These are phyloP conservation scores for Pheosia tremula DNA, from an alignment of 2,888 invertebrate species.

Conservation along the genomic window DNA sequence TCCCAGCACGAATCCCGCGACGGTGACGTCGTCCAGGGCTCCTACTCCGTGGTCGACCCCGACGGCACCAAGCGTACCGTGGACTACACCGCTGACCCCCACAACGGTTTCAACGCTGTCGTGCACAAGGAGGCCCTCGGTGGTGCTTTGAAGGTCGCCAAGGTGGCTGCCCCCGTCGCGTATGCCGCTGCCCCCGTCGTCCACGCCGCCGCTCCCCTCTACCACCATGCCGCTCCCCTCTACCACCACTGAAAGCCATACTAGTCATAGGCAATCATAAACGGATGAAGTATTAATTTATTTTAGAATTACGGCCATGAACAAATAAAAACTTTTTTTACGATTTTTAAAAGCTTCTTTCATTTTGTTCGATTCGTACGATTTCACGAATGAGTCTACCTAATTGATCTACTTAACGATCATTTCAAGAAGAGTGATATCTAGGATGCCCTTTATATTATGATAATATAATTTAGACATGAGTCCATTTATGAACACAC, in stretches of 20 bases:
- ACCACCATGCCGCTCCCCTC: constrained; percentile 84
- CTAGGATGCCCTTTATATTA: too few species aligned
- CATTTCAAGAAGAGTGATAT: too few species aligned
- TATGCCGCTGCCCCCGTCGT: constrained; percentile 39
- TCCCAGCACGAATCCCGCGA: constrained; percentile 75
- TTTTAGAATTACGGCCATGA: constrained; percentile 9
- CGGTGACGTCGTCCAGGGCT: constrained; percentile 77
- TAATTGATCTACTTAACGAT: too few species aligned
- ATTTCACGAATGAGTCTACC: too few species aligned
- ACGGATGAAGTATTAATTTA: constrained; percentile 20
- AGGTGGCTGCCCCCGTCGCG: constrained; percentile 46
- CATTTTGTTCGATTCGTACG: too few species aligned
- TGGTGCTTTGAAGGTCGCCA: constrained; percentile 48
- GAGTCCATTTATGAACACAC: too few species aligned
- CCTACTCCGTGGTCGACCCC: constrained; percentile 76
- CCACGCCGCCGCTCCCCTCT: constrained; percentile 42
- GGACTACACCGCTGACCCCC: constrained; percentile 76
- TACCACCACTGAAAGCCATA: constrained; percentile 66
- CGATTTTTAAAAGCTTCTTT: background rate
- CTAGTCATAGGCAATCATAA: constrained; percentile 26
- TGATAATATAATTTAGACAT: too few species aligned
- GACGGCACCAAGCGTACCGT: constrained; percentile 79
- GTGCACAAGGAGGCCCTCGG: constrained; percentile 70
- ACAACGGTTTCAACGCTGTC: constrained; percentile 80
- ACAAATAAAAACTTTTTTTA: constrained; percentile 9